phyloP scores from a whole-genome alignment of 2,113 vertebrate species.

The Peromyscus californicus region DNA sequence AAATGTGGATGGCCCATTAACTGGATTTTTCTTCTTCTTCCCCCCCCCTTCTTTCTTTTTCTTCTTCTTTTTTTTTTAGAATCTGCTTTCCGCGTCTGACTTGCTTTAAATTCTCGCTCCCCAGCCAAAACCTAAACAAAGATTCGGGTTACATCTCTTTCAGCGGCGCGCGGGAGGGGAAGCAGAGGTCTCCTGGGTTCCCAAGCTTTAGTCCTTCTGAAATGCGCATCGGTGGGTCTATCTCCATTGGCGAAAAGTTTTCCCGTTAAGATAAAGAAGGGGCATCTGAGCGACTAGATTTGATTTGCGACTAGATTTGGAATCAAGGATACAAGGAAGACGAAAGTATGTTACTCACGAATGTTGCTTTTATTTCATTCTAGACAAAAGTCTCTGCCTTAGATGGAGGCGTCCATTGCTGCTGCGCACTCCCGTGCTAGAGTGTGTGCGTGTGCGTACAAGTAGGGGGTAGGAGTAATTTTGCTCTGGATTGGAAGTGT shows the following conservation, averaged over 20 bases:
- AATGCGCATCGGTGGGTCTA: not conserved
- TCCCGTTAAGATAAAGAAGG: constrained; percentile 72
- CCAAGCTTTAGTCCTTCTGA: not conserved
- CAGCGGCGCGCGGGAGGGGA: not conserved
- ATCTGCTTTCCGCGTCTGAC: not conserved
- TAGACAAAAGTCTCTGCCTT: not conserved
- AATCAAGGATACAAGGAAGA: constrained; percentile 58
- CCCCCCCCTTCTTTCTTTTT: not conserved
- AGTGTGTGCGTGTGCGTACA: not conserved
- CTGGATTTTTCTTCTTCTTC: constrained; percentile 12
- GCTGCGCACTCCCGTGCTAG: not conserved
- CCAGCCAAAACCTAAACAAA: constrained; percentile 72
- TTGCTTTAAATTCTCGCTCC: constrained; percentile 17
- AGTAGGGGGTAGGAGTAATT: not conserved
- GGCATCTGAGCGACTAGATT: constrained; percentile 66
- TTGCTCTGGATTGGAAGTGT: not conserved
- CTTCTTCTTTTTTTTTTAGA: not conserved
- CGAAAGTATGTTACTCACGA: constrained; percentile 58
- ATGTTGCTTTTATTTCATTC: not conserved
- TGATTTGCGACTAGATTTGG: constrained; percentile 33
- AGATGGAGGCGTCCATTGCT: not conserved
- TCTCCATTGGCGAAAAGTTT: constrained; percentile 62
- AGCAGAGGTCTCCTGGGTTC: fast-evolving
- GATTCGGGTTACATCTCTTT: constrained; percentile 72
- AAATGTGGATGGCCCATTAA: constrained; percentile 8